Percentiles rank a stretch among this genome's conserved stretches.
Evolutionary conservation across 2,113 vertebrate species (phyloP).

Genomic region (Ploceus nigricollis): DNA sequence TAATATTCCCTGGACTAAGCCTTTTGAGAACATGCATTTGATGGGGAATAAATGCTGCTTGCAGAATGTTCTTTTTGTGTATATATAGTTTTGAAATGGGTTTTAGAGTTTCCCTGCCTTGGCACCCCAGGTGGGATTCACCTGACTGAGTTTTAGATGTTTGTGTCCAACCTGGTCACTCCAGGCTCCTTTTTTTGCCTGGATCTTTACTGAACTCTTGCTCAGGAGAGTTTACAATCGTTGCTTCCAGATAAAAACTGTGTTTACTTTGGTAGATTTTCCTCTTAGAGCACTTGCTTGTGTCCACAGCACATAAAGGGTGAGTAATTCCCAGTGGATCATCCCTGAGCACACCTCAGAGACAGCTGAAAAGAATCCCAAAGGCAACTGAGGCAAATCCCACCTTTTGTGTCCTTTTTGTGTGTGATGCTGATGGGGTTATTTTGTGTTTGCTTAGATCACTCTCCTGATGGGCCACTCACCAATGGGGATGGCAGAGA

Average conservation of each 20-base stretch:
- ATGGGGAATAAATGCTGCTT: background rate
- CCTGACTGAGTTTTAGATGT: background rate
- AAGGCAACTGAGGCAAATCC: background rate
- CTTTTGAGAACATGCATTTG: background rate
- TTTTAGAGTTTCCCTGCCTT: background rate
- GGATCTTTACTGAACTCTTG: background rate
- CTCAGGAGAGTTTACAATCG: background rate
- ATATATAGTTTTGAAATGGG: background rate
- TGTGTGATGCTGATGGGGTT: background rate
- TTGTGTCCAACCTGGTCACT: background rate
- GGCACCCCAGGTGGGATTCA: background rate
- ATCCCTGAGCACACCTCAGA: background rate
- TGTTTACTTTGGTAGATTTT: background rate
- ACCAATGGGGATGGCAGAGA: slow-evolving; percentile 81
- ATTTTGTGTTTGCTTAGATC: slow-evolving; percentile 65
- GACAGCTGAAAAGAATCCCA: background rate
- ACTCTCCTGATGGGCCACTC: slow-evolving; percentile 70
- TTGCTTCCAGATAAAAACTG: background rate
- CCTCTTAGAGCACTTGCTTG: background rate
- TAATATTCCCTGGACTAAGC: background rate
- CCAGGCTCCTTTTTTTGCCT: background rate
- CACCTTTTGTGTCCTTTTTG: background rate
- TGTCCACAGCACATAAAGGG: background rate
- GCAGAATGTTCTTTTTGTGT: background rate
- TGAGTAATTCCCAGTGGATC: background rate